These are phyloP conservation scores for Epinephelus lanceolatus DNA, from an alignment of 2,113 vertebrate species.

Conservation along the genomic window DNA sequence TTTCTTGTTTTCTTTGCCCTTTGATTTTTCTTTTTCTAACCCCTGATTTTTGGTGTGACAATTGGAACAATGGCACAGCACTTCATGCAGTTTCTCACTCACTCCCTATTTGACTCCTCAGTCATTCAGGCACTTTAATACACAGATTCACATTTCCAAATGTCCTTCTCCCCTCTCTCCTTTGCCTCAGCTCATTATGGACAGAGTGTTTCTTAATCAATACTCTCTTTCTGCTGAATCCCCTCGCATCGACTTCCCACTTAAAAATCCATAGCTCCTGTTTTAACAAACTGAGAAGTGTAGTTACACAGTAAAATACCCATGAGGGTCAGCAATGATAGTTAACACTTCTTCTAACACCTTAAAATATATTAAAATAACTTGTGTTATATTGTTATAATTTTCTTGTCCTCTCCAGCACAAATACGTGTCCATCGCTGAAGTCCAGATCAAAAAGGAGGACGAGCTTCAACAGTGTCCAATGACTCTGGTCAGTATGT, in stretches of 20 bases:
- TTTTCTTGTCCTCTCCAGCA: conserved; percentile 84
- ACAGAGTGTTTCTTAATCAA: conserved; percentile 36
- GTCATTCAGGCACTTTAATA: not conserved
- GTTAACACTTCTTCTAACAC: conserved; percentile 15
- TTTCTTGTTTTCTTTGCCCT: too few species aligned
- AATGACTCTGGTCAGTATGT: conserved; percentile 91
- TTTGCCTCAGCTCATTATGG: not conserved
- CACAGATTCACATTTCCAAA: not conserved
- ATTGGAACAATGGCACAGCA: too few species aligned
- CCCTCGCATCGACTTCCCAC: conserved; percentile 14
- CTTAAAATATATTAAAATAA: not conserved
- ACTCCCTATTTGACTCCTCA: not conserved
- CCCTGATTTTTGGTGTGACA: too few species aligned
- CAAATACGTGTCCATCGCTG: conserved; percentile 95
- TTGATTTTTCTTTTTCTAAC: too few species aligned
- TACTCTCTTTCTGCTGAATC: conserved; percentile 20
- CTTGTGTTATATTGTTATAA: not conserved
- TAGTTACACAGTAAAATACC: conserved; percentile 11
- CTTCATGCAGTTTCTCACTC: not conserved
- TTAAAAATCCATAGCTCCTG: conserved; percentile 46
- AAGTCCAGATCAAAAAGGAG: conserved; percentile 95
- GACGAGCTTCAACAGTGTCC: conserved; percentile 95
- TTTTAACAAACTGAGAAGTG: conserved; percentile 7
- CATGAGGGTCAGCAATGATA: not conserved
- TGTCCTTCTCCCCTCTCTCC: not conserved